Conservation (phyloP, 2,888 invertebrate species). For the Ormyrus nitidulus region DNA sequence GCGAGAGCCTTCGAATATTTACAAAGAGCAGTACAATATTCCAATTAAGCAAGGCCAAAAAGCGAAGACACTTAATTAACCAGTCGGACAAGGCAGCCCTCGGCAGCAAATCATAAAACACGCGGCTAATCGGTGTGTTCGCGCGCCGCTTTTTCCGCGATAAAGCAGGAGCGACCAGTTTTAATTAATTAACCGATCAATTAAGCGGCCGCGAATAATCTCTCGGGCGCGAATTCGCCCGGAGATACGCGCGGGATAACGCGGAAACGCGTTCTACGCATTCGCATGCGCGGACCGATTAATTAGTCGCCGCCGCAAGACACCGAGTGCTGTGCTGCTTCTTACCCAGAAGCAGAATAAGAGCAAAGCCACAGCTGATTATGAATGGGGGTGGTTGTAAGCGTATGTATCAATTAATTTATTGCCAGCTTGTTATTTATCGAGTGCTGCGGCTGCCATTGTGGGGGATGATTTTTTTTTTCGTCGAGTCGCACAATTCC, state of each 20-base stretch:
- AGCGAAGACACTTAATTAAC: conserved; percentile 28
- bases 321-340: background rate
- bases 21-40: background rate
- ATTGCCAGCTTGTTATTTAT: conserved; percentile 16
- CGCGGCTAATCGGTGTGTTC: conserved; percentile 21
- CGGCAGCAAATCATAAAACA: conserved; percentile 27
- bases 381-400: conserved; percentile 5
- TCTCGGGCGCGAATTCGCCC: conserved; percentile 16
- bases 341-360: background rate
- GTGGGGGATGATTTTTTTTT: too few species aligned
- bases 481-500: too few species aligned
- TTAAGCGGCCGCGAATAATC: conserved; percentile 34
- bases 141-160: background rate
- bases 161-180: conserved; percentile 41
- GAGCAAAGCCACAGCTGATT: conserved; percentile 8
- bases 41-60: conserved; percentile 1
- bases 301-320: conserved; percentile 54
- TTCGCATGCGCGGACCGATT: conserved; percentile 60
- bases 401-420: conserved; percentile 28
- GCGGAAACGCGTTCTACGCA: background rate
- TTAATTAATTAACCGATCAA: conserved; percentile 51
- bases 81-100: background rate
- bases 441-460: too few species aligned
- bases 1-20: background rate
- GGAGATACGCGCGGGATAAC: conserved; percentile 29